These are phyloP conservation scores for Cactoblastis cactorum DNA, from an alignment of 2,888 invertebrate species.

Conservation along the genomic window DNA sequence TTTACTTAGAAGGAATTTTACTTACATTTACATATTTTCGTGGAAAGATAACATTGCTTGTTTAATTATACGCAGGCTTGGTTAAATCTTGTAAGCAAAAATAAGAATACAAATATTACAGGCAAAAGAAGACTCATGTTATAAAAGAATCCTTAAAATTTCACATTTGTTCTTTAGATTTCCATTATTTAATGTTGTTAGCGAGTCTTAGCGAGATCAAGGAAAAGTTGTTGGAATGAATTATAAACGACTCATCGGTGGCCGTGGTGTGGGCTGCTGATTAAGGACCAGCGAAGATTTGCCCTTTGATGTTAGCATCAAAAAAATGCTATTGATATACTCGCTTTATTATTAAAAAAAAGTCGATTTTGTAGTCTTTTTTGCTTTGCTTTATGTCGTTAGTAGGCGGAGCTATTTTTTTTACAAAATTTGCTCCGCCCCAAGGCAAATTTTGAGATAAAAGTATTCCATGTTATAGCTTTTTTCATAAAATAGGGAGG, in stretches of 20 bases:
- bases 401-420: too few relatives aligned
- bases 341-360: too few relatives aligned
- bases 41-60: background rate
- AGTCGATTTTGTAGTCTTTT: too few relatives aligned
- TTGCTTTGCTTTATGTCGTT: too few relatives aligned
- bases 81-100: too few relatives aligned
- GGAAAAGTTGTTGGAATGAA: background rate
- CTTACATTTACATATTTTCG: background rate
- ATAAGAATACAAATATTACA: too few relatives aligned
- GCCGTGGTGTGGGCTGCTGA: constrained; percentile 20
- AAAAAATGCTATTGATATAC: background rate
- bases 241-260: constrained; percentile 10
- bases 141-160: background rate
- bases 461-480: too few relatives aligned
- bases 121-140: too few relatives aligned
- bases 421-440: too few relatives aligned
- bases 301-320: background rate
- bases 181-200: background rate
- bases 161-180: background rate
- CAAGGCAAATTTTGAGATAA: too few relatives aligned
- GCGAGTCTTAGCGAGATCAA: background rate
- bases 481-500: too few relatives aligned
- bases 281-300: constrained; percentile 20
- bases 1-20: background rate
- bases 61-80: too few relatives aligned